These are phyloP conservation scores for Cephalopholis sonnerati DNA, from an alignment of 2,113 vertebrate genomes.

Conservation along the genomic window DNA sequence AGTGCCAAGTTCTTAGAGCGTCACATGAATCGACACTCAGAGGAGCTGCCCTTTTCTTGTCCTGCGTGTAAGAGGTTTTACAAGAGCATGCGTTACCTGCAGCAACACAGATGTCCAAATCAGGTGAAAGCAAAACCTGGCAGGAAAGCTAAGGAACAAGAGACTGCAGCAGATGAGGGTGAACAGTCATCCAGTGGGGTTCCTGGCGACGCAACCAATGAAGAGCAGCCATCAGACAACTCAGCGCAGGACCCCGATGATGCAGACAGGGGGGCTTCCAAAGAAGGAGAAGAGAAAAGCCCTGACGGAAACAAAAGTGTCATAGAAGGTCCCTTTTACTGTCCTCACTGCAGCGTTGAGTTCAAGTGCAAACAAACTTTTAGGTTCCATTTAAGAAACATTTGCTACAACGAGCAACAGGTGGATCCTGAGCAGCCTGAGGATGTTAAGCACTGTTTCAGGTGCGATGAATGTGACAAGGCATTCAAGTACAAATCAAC, in stretches of 20 bases:
- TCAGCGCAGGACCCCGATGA: slow-evolving; percentile 36
- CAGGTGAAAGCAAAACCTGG: slow-evolving; percentile 29
- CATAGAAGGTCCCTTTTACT: slow-evolving; percentile 73
- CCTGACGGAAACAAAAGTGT: slow-evolving; percentile 51
- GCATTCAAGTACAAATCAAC: slow-evolving; percentile 79
- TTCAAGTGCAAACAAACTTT: slow-evolving; percentile 82
- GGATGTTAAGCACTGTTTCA: slow-evolving; percentile 71
- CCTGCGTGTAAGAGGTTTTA: slow-evolving; percentile 67
- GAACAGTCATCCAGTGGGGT: slow-evolving; percentile 51
- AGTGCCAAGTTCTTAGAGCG: slow-evolving; percentile 62
- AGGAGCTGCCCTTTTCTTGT: slow-evolving; percentile 65
- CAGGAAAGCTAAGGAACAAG: slow-evolving; percentile 38
- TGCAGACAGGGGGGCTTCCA: slow-evolving; percentile 19
- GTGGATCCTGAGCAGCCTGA: slow-evolving; percentile 77
- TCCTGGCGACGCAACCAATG: slow-evolving; percentile 6
- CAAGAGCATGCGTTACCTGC: slow-evolving; percentile 70
- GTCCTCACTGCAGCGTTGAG: slow-evolving; percentile 78
- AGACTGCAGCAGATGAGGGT: not conserved
- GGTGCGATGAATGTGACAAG: slow-evolving; percentile 77
- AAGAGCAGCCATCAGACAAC: slow-evolving; percentile 30
- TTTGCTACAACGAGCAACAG: slow-evolving; percentile 80
- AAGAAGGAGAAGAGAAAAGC: slow-evolving; percentile 46
- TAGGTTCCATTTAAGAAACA: slow-evolving; percentile 76
- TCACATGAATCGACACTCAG: slow-evolving; percentile 71
- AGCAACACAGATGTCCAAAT: slow-evolving; percentile 71